phyloP scores from a whole-genome alignment of 2,888 invertebrate species.

The Rhogogaster chlorosoma region DNA sequence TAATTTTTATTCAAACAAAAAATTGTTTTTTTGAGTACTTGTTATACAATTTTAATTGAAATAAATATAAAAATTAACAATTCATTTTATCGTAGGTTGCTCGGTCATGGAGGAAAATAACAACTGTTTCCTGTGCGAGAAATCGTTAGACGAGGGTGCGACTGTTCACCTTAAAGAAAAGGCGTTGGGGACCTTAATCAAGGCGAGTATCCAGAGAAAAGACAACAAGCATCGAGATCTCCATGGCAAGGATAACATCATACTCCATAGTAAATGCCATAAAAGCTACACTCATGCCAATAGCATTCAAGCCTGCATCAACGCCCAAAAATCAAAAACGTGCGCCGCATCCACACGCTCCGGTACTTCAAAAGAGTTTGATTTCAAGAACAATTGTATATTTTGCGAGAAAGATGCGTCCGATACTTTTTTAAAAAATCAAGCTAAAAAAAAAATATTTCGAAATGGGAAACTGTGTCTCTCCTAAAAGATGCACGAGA shows the following conservation, averaged over 20 bases:
- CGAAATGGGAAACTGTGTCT: background rate
- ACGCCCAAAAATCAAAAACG: background rate
- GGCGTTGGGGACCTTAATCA: background rate
- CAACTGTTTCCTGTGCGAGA: background rate
- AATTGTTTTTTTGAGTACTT: too few species aligned
- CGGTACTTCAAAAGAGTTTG: background rate
- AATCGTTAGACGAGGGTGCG: background rate
- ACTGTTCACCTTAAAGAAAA: background rate
- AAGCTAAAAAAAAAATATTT: background rate
- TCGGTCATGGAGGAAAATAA: background rate
- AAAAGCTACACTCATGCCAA: background rate
- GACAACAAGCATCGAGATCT: background rate
- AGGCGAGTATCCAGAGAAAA: background rate
- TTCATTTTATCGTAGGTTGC: background rate
- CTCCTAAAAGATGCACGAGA: background rate
- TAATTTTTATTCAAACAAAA: too few species aligned
- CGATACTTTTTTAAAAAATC: background rate
- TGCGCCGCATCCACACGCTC: background rate
- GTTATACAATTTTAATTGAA: too few species aligned
- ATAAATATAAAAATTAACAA: too few species aligned
- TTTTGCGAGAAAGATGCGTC: constrained; percentile 24
- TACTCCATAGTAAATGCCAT: background rate
- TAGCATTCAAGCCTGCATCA: background rate
- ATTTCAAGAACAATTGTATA: constrained; percentile 26
- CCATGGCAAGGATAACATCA: background rate